Evolutionary conservation across 1,140 invertebrate genomes (phyloP), one percentile per base, ranked within the genome.

Genomic region (Anastatus disparis): DNA sequence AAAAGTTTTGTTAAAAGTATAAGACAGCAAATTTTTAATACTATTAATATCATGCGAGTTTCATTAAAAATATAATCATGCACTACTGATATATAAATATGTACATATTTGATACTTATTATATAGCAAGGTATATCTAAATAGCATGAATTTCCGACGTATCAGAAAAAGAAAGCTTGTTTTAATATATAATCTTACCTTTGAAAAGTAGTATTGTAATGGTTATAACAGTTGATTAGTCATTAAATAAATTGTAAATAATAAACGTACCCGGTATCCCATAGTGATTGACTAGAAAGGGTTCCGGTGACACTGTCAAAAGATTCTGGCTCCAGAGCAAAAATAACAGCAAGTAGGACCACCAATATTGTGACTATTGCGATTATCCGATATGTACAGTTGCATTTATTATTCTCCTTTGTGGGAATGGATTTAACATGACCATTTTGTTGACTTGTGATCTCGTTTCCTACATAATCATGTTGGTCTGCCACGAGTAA

Each of bases 81-180:
- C 65, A 70, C 31, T 50, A 52, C 26, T 15, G 42, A 15, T 44
- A 17, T 38, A 9, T 35, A 22, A 61, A 26, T 61, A 31, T 48
- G 20, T 3, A 6, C 35, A 22, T 24, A 48, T 7, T 35, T n/a
- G n/a, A n/a, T n/a, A n/a, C n/a, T n/a, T 10, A 1, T 26, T 44
- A 12, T 27, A 29, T 73, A 48, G 59, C 29, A 40, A 29, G 2
- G 27, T 52, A 9, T 71, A 55, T 40, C 13, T 66, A 26, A 64
- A 68, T 29, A 42, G 22, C 15, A 58, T 67, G 48, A 58, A 58
- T 31, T 31, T 53, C 27, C 44, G 61, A 73, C 52, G 38, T 71
- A 64, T 75, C 70, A 81, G 81, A 83, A 85, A 84, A 83, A 82
- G 63, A 84, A 83, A 84, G 82, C 81, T 82, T 83, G 78, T 75